phyloP scores from a whole-genome alignment of 2,888 invertebrate genomes.

The Stomorhina lunata region DNA sequence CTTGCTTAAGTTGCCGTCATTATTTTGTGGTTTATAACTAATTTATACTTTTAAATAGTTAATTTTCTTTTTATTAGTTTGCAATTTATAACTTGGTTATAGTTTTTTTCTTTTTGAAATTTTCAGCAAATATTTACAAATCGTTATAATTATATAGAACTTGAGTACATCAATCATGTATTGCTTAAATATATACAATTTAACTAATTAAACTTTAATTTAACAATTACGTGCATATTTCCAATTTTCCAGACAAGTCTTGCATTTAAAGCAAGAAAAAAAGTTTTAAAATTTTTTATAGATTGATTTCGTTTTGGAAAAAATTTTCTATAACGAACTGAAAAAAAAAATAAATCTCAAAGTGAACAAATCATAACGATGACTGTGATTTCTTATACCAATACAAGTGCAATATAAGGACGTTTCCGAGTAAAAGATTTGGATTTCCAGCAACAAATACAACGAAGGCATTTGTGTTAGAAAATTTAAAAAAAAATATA shows the following conservation, averaged over 20 bases:
- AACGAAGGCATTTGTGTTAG: neutral
- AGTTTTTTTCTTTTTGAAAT: neutral
- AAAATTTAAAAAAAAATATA: neutral
- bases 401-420: neutral
- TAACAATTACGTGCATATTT: neutral
- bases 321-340: neutral
- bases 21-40: neutral
- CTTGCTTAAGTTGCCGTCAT: neutral
- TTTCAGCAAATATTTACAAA: neutral
- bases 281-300: neutral
- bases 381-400: constrained; percentile 1
- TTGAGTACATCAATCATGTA: neutral
- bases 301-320: neutral
- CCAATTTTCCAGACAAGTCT: neutral
- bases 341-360: constrained; percentile 14
- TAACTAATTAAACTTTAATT: constrained; percentile 16
- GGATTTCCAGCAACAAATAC: neutral
- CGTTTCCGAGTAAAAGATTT: constrained; percentile 8
- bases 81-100: neutral
- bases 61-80: neutral
- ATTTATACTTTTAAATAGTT: neutral
- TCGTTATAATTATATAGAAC: neutral
- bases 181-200: neutral
- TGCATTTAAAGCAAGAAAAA: neutral
- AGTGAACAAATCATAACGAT: constrained; percentile 34